These are phyloP conservation scores for Drosophila quinaria DNA, from an alignment of 2,888 invertebrate species.

Conservation along the genomic window DNA sequence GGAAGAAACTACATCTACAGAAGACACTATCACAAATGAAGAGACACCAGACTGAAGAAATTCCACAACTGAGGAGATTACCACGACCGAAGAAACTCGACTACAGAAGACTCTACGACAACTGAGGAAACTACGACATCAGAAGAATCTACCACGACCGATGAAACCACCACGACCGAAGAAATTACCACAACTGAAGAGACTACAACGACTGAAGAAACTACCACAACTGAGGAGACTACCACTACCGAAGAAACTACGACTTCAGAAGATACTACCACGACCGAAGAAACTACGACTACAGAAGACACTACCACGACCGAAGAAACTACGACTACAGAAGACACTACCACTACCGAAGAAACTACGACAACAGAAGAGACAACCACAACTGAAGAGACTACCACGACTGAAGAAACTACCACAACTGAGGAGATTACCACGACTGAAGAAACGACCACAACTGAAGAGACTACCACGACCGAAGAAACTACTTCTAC, in stretches of 20 bases:
- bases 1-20: neutral
- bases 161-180: neutral
- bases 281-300: neutral
- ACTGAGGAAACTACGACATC: constrained; percentile 1
- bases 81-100: neutral
- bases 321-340: neutral
- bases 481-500: neutral
- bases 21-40: neutral
- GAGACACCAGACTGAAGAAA: neutral
- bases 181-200: neutral
- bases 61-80: neutral
- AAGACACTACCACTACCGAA: neutral
- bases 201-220: neutral
- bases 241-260: neutral
- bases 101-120: neutral
- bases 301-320: neutral
- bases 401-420: neutral
- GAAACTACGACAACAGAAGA: neutral
- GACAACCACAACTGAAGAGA: neutral
- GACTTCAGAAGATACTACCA: neutral
- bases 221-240: neutral
- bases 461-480: neutral
- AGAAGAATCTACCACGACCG: neutral
- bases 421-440: neutral
- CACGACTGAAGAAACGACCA: neutral